phyloP scores from a whole-genome alignment of 2,113 vertebrate genomes.

The Sprattus sprattus region DNA sequence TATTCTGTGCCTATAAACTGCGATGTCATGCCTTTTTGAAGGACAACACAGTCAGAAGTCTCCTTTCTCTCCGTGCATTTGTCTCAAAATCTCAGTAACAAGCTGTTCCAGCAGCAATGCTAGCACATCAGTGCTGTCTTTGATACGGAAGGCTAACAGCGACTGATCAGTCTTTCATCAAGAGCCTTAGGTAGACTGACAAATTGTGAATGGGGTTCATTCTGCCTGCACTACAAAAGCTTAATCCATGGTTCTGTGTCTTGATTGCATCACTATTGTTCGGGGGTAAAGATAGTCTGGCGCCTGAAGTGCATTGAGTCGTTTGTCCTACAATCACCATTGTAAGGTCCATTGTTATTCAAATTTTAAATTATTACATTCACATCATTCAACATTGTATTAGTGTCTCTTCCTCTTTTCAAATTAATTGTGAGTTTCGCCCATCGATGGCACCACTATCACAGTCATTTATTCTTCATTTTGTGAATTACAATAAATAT shows the following conservation, averaged over 20 bases:
- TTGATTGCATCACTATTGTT: background rate
- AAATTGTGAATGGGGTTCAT: slow-evolving; percentile 30
- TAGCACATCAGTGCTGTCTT: slow-evolving; percentile 43
- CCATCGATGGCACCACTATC: slow-evolving; percentile 14
- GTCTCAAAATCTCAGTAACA: slow-evolving; percentile 26
- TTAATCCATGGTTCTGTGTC: background rate
- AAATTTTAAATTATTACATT: background rate
- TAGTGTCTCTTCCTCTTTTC: background rate
- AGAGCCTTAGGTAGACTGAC: slow-evolving; percentile 22
- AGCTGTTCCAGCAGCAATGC: slow-evolving; percentile 45
- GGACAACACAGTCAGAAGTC: slow-evolving; percentile 40
- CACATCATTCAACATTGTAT: background rate
- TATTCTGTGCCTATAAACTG: slow-evolving; percentile 25
- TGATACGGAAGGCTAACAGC: slow-evolving; percentile 48
- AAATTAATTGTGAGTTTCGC: background rate
- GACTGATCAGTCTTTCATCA: slow-evolving; percentile 56
- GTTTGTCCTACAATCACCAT: background rate
- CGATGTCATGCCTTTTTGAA: slow-evolving; percentile 53
- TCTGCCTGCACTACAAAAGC: slow-evolving; percentile 15
- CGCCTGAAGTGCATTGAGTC: background rate
- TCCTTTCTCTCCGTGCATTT: slow-evolving; percentile 33
- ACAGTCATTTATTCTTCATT: slow-evolving; percentile 32
- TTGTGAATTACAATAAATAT: slow-evolving; percentile 46
- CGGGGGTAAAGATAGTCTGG: background rate
- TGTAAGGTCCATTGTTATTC: slow-evolving; percentile 6